Evolutionary conservation across 2,113 vertebrate species (phyloP), one percentile per base, ranked within the genome.

Genomic region (Coreoperca whiteheadi): DNA sequence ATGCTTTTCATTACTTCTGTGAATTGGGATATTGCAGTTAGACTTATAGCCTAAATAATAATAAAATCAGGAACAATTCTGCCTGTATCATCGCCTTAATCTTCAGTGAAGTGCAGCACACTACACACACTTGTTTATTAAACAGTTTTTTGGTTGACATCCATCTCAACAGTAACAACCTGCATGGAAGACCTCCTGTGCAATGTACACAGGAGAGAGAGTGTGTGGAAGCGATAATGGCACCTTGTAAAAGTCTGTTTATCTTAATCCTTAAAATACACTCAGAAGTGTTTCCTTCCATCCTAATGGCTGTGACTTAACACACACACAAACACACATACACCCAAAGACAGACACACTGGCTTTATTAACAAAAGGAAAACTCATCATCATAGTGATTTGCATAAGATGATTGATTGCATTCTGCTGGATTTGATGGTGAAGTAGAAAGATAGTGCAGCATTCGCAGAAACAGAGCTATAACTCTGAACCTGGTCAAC

Each of bases 271-370:
- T 94, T 94, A 94, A 94, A 95, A 95, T 93, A 95, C 89, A 93
- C 93, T 94, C 91, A 67, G 88, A 92, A 95, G 94, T 95, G 93
- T 93, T 95, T 95, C 94, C 94, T 95, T 95, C 94, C 93, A 95
- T 90, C 66, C 81, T 90, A 90, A 91, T 90, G 84, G 90, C 74
- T 78, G 85, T 30, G 59, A 84, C 64, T 78, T 83, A 65, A 91
- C 56, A 84, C 87, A 77, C 71, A 70, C 56, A 68, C 21, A n/a
- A n/a, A 39, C 30, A 74, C 25, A 30, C 10, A 43, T 23, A 37
- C 18, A 48, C 59, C 56, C 53, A 65, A 43, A 37, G 5, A 65
- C 59, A 64, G 1, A 64, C 37, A 56, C 46, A 46, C 41, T 53
- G 16, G 14, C 30, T 57, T 70, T 37, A 85, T 74, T 60, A 83